Conservation (phyloP, 1,140 invertebrate species). For the Berghia stephanieae region DNA sequence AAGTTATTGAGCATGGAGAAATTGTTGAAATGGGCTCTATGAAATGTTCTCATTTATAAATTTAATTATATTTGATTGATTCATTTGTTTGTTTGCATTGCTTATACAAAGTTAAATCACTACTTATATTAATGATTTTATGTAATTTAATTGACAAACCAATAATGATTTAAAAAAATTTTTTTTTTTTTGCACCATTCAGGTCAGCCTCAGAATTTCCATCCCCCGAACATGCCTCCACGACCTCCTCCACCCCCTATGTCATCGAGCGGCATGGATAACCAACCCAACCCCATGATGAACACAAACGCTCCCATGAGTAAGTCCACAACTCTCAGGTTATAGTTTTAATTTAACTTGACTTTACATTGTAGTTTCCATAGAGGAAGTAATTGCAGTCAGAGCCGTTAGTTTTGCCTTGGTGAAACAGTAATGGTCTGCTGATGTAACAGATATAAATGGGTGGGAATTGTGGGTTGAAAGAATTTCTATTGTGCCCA, state of each 20-base stretch:
- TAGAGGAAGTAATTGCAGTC: background rate
- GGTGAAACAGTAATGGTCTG: background rate
- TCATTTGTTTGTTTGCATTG: background rate
- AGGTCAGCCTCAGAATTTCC: slow-evolving; percentile 16
- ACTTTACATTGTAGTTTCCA: background rate
- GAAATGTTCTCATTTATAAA: too few species aligned
- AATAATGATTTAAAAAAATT: too few species aligned
- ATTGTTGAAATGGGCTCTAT: too few species aligned
- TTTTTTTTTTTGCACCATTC: background rate
- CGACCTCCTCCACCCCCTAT: slow-evolving; percentile 68
- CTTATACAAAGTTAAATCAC: background rate
- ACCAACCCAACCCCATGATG: slow-evolving; percentile 35
- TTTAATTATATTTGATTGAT: too few species aligned
- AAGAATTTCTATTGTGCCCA: too few species aligned
- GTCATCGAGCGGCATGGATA: slow-evolving; percentile 54
- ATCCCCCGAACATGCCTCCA: slow-evolving; percentile 34
- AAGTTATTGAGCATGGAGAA: too few species aligned
- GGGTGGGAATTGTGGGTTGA: too few species aligned
- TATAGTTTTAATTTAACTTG: background rate
- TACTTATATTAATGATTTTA: too few species aligned
- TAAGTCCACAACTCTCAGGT: slow-evolving; percentile 26
- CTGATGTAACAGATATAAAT: background rate
- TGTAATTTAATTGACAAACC: too few species aligned
- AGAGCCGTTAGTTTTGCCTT: background rate
- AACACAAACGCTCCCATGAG: slow-evolving; percentile 25